Percentiles rank a stretch among this genome's conserved stretches.
phyloP scores from a whole-genome alignment of 1,140 invertebrate genomes.

The Drosophila santomea region DNA sequence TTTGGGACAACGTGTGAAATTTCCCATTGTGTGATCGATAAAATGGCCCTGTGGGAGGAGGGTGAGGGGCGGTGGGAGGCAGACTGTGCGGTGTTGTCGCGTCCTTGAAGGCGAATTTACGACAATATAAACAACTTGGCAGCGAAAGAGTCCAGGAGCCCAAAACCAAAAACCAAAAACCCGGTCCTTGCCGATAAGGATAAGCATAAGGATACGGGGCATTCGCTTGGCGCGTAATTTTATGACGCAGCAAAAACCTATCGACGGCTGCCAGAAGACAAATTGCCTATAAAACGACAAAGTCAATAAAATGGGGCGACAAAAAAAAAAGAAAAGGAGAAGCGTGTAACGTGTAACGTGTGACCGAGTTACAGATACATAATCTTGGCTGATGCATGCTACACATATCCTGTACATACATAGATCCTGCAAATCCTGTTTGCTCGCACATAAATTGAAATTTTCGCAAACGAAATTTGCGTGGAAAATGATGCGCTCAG shows the following conservation, averaged over 20 bases:
- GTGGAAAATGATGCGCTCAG: slow-evolving; percentile 62
- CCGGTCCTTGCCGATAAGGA: slow-evolving; percentile 60
- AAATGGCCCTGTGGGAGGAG: slow-evolving; percentile 43
- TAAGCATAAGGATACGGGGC: slow-evolving; percentile 35
- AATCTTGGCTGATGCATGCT: slow-evolving; percentile 9
- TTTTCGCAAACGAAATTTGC: slow-evolving; percentile 56
- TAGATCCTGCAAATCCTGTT: slow-evolving; percentile 32
- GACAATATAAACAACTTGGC: slow-evolving; percentile 79
- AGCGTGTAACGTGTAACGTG: slow-evolving; percentile 26
- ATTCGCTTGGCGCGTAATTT: slow-evolving; percentile 49
- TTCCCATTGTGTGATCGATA: slow-evolving; percentile 82
- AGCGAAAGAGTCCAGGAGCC: slow-evolving; percentile 20
- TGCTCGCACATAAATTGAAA: slow-evolving; percentile 35
- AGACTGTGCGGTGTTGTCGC: slow-evolving; percentile 18
- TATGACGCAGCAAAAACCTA: slow-evolving; percentile 63
- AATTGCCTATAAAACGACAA: slow-evolving; percentile 68
- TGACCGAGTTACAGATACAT: slow-evolving; percentile 32
- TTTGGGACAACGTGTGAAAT: slow-evolving; percentile 70
- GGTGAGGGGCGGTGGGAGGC: slow-evolving; percentile 20
- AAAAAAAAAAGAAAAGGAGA: neutral
- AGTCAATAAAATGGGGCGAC: slow-evolving; percentile 38
- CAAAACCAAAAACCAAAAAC: slow-evolving; percentile 5
- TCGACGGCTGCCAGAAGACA: slow-evolving; percentile 60
- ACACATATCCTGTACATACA: neutral
- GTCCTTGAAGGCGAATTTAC: slow-evolving; percentile 78